These are phyloP conservation scores for Microtus oregoni DNA, from an alignment of 2,113 vertebrate genomes.

Conservation along the genomic window DNA sequence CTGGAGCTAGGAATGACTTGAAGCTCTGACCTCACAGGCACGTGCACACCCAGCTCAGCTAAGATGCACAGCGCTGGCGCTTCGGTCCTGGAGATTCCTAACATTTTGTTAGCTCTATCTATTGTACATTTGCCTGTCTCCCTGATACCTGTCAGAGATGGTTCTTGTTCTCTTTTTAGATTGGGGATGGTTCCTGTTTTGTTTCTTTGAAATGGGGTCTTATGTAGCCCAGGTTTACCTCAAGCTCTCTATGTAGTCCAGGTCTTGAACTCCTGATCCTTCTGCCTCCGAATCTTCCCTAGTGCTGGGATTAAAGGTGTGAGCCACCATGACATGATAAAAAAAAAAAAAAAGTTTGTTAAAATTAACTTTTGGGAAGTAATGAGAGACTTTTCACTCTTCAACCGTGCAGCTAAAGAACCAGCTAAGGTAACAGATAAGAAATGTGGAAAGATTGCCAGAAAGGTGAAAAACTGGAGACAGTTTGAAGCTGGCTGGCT, in stretches of 20 bases:
- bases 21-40: not conserved
- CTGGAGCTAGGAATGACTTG: not conserved
- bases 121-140: not conserved
- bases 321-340: not conserved
- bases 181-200: not conserved
- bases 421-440: slow-evolving; percentile 8
- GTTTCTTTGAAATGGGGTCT: not conserved
- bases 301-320: not conserved
- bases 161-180: not conserved
- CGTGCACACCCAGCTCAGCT: not conserved
- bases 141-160: not conserved
- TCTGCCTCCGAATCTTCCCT: not conserved
- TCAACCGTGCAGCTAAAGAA: slow-evolving; percentile 49
- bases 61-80: not conserved
- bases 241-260: not conserved
- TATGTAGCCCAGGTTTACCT: not conserved
- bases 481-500: slow-evolving; percentile 48
- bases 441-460: slow-evolving; percentile 25
- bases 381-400: not conserved
- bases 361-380: slow-evolving; percentile 53
- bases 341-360: slow-evolving; percentile 49
- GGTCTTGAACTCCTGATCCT: not conserved
- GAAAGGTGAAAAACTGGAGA: slow-evolving; percentile 18
- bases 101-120: not conserved
- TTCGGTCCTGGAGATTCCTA: not conserved